phyloP scores from a whole-genome alignment of 2,888 invertebrate species.

The Tribolium freemani region DNA sequence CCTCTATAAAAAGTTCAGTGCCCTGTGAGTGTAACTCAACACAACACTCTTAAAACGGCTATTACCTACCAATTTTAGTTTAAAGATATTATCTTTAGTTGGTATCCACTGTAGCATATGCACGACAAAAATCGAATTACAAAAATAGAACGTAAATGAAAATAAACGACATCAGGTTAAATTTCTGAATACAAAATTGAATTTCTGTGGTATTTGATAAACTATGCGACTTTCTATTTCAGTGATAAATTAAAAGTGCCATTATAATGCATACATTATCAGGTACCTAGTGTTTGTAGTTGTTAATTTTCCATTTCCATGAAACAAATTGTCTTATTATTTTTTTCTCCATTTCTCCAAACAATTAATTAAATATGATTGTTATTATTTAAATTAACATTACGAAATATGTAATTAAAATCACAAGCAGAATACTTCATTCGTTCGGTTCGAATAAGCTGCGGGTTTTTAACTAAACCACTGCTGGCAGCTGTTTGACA shows the following conservation, averaged over 20 bases:
- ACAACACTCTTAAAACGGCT: slow-evolving; percentile 19
- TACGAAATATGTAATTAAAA: neutral
- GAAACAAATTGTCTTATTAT: too few relatives aligned
- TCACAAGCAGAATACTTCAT: neutral
- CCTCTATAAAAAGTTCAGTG: slow-evolving; percentile 52
- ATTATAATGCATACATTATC: neutral
- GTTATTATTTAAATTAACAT: too few relatives aligned
- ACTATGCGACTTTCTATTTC: neutral
- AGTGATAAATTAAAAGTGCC: neutral
- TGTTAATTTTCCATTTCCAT: too few relatives aligned
- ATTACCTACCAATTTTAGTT: slow-evolving; percentile 22
- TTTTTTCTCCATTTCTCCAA: too few relatives aligned
- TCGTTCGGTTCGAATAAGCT: neutral
- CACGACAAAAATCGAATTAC: neutral
- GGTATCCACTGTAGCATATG: neutral
- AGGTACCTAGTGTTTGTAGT: too few relatives aligned
- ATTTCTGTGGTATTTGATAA: neutral
- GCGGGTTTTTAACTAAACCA: neutral
- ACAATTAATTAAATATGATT: too few relatives aligned
- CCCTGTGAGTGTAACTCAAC: slow-evolving; percentile 41
- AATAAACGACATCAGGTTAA: neutral
- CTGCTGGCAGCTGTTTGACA: neutral
- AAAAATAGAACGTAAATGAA: neutral
- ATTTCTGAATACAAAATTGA: too few relatives aligned
- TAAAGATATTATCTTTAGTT: slow-evolving; percentile 5